Evolutionary conservation across 2,113 vertebrate genomes (phyloP).

Genomic region (Pluvialis apricaria): DNA sequence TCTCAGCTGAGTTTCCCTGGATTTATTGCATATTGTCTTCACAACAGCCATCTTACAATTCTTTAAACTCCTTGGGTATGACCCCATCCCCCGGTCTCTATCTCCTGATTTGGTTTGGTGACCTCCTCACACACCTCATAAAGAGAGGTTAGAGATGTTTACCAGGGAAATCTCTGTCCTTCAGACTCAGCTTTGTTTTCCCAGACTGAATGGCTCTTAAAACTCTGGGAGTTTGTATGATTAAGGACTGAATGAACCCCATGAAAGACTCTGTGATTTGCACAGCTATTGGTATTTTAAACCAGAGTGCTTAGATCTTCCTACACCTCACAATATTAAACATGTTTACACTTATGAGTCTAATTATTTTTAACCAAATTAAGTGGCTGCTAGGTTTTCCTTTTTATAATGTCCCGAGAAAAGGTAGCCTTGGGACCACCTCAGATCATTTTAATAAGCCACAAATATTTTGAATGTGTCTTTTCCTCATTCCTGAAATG

Average conservation of each 20-base stretch:
- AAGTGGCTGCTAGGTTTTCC: not conserved
- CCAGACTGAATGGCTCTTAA: slow-evolving; percentile 5
- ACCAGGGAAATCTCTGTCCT: not conserved
- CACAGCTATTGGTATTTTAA: slow-evolving; percentile 5
- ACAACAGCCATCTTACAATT: not conserved
- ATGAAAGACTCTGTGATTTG: not conserved
- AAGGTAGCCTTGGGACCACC: not conserved
- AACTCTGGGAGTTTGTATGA: not conserved
- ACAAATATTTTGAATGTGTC: not conserved
- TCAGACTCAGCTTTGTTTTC: slow-evolving; percentile 19
- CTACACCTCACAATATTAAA: not conserved
- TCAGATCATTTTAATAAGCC: not conserved
- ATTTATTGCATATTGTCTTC: not conserved
- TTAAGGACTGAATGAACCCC: not conserved
- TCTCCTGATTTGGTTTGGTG: not conserved
- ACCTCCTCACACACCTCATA: not conserved
- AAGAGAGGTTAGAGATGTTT: not conserved
- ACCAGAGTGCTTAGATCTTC: not conserved
- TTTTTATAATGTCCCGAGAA: not conserved
- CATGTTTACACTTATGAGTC: not conserved
- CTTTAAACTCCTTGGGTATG: not conserved
- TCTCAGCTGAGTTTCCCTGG: not conserved
- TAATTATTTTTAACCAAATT: slow-evolving; percentile 41
- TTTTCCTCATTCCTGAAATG: not conserved
- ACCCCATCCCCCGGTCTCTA: not conserved